A percentile compares a stretch with the other conserved stretches of the same genome.
Evolutionary conservation across 2,888 invertebrate species (phyloP).

Genomic region (Ectemnius lituratus): DNA sequence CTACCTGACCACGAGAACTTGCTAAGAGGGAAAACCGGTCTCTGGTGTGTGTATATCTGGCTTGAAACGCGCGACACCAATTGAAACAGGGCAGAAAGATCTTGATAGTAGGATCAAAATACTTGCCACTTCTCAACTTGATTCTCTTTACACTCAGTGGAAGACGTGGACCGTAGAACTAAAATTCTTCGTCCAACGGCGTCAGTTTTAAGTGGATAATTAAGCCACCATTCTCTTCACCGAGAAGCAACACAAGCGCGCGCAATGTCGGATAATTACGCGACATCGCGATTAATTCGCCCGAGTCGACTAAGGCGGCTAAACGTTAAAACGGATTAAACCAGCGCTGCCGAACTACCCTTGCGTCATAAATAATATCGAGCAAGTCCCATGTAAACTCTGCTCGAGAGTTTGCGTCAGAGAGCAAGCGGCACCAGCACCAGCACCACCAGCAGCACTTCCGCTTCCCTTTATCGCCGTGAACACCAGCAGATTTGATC

Average conservation of each 20-base stretch:
- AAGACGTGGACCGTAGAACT: background rate
- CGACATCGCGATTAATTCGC: slow-evolving; percentile 1
- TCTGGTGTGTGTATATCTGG: too few species aligned
- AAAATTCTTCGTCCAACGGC: background rate
- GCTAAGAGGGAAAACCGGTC: too few species aligned
- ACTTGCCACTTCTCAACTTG: too few species aligned
- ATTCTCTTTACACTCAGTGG: background rate
- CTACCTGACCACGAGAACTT: too few species aligned
- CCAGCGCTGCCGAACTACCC: background rate
- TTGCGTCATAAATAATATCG: slow-evolving; percentile 12
- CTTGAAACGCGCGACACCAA: too few species aligned
- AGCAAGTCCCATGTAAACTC: background rate
- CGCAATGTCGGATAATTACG: background rate
- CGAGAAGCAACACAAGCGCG: background rate
- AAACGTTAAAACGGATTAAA: background rate
- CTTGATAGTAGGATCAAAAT: too few species aligned
- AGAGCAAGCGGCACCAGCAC: background rate
- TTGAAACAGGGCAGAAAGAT: too few species aligned
- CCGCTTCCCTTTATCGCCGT: background rate
- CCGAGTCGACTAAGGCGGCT: background rate
- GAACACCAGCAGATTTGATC: slow-evolving; percentile 19
- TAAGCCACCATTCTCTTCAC: background rate
- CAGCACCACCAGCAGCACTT: background rate
- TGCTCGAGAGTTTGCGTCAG: background rate
- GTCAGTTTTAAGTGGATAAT: background rate